phyloP scores from a whole-genome alignment of 2,888 invertebrate genomes.

The Sussaba pulchella region DNA sequence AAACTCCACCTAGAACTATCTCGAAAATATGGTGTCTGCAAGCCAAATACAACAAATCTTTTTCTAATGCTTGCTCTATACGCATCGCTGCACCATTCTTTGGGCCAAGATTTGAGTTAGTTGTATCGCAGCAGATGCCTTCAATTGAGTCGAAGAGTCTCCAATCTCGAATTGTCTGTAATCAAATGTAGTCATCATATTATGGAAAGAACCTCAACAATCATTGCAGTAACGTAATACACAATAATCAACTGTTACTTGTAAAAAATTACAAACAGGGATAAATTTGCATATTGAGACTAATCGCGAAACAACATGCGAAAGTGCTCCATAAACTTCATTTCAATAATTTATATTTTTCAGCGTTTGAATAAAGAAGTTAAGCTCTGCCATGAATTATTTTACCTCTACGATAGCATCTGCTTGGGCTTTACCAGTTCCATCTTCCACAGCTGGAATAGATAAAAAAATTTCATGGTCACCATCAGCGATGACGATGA shows the following conservation, averaged over 20 bases:
- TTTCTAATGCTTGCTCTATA: conserved; percentile 66
- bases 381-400: too few species aligned
- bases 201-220: too few species aligned
- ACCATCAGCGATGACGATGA: conserved; percentile 46
- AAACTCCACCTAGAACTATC: conserved; percentile 62
- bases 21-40: conserved; percentile 72
- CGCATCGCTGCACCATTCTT: conserved; percentile 67
- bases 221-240: too few species aligned
- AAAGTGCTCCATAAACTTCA: too few species aligned
- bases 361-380: conserved; percentile 6
- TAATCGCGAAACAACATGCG: too few species aligned
- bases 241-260: background rate
- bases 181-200: background rate
- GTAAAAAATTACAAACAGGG: background rate
- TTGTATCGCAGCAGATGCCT: conserved; percentile 64
- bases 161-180: conserved; percentile 47
- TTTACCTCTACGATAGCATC: conserved; percentile 56
- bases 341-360: background rate
- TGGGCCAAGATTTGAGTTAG: conserved; percentile 62
- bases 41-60: conserved; percentile 69
- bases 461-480: conserved; percentile 50
- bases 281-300: conserved; percentile 2
- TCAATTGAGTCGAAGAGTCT: conserved; percentile 51
- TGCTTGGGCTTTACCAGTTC: conserved; percentile 57
- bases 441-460: conserved; percentile 57